Evolutionary conservation across 2,888 invertebrate genomes (phyloP).

Genomic region (Aphrophora alni): DNA sequence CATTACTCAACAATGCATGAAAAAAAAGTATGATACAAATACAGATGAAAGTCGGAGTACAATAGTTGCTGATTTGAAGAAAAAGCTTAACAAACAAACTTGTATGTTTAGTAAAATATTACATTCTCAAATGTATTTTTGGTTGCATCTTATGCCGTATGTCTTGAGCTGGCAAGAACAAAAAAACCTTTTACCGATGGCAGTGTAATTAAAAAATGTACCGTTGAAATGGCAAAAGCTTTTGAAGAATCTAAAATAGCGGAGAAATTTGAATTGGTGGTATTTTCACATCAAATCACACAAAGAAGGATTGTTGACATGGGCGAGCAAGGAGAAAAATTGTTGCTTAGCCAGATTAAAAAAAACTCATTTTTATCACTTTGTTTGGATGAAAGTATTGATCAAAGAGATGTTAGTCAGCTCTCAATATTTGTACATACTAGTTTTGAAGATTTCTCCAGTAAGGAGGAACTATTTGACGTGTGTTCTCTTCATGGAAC

Average conservation of each 20-base stretch:
- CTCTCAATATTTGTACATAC: slow-evolving; percentile 30
- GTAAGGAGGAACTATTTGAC: background rate
- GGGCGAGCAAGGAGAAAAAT: slow-evolving; percentile 11
- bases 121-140: too few species aligned
- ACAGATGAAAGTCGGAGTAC: slow-evolving; percentile 11
- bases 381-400: slow-evolving; percentile 34
- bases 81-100: slow-evolving; percentile 12
- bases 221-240: slow-evolving; percentile 21
- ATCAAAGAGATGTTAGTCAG: slow-evolving; percentile 19
- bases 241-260: slow-evolving; percentile 40
- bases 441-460: slow-evolving; percentile 30
- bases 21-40: slow-evolving; percentile 26
- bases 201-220: background rate
- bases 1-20: slow-evolving; percentile 27
- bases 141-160: background rate
- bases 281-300: slow-evolving; percentile 43
- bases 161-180: slow-evolving; percentile 38
- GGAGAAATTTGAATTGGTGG: slow-evolving; percentile 41
- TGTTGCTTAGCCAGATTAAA: slow-evolving; percentile 9
- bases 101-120: slow-evolving; percentile 31
- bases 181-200: slow-evolving; percentile 43
- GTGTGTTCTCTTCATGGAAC: background rate
- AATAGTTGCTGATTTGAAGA: slow-evolving; percentile 18
- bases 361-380: slow-evolving; percentile 34
- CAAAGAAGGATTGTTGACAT: too few species aligned